Conservation (phyloP, 1,140 invertebrate species). For the Achatina immaculata region DNA sequence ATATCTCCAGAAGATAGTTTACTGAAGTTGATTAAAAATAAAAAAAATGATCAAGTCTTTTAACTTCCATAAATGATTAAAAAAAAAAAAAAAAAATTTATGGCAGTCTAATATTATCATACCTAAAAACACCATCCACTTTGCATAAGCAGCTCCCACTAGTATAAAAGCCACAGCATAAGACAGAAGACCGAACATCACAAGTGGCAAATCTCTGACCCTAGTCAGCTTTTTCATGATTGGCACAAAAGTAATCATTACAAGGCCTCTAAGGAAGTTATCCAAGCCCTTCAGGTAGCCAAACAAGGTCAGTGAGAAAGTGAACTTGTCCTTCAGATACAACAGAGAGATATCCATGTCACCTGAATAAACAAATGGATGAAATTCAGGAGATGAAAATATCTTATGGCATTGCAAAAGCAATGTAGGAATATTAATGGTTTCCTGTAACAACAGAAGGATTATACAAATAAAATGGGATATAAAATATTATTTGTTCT, state of each 20-base stretch:
- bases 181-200: constrained; percentile 68
- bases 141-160: constrained; percentile 62
- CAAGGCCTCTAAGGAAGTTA: constrained; percentile 66
- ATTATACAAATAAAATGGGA: too few species aligned
- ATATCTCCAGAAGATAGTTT: too few species aligned
- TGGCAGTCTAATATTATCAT: too few species aligned
- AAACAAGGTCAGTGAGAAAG: constrained; percentile 69
- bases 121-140: constrained; percentile 68
- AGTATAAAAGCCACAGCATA: constrained; percentile 64
- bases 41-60: too few species aligned
- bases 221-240: constrained; percentile 44
- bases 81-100: too few species aligned
- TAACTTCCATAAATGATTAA: too few species aligned
- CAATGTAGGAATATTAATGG: too few species aligned
- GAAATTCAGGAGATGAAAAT: too few species aligned
- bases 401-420: too few species aligned
- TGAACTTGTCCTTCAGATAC: constrained; percentile 55
- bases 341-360: constrained; percentile 65
- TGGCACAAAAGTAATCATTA: constrained; percentile 66
- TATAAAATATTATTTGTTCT: too few species aligned
- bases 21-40: too few species aligned
- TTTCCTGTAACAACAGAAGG: too few species aligned
- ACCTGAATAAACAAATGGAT: constrained; percentile 53
- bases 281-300: constrained; percentile 70
- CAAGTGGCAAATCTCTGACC: constrained; percentile 64